Evolutionary conservation across 2,113 vertebrate species (phyloP).

Genomic region (Rousettus leschenaultii): DNA sequence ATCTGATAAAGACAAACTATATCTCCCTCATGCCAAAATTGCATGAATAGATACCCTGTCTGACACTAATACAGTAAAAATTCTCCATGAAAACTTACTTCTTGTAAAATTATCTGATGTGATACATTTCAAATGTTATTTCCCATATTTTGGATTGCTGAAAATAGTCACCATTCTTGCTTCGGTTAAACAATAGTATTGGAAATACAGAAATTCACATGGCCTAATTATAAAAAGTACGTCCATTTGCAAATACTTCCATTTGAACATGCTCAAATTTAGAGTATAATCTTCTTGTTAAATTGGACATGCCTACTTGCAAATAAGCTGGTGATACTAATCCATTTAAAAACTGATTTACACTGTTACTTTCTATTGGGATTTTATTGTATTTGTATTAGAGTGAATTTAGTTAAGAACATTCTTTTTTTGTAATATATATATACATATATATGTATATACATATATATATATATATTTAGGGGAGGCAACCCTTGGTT

Average conservation of each 20-base stretch:
- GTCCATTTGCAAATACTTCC: neutral
- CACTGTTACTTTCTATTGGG: neutral
- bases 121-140: slow-evolving; percentile 7
- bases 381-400: slow-evolving; percentile 19
- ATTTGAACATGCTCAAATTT: neutral
- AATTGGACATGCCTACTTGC: slow-evolving; percentile 38
- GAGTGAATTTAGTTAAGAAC: neutral
- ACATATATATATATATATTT: too few species aligned
- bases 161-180: neutral
- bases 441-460: too few species aligned
- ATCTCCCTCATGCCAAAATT: slow-evolving; percentile 42
- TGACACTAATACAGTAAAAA: slow-evolving; percentile 32
- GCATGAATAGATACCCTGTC: neutral
- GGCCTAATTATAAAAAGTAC: neutral
- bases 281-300: neutral
- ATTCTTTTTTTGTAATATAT: neutral
- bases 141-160: neutral
- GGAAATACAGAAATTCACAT: neutral
- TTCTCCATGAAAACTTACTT: neutral
- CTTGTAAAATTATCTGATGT: neutral
- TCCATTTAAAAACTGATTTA: slow-evolving; percentile 16
- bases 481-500: too few species aligned
- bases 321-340: neutral
- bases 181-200: slow-evolving; percentile 7
- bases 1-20: slow-evolving; percentile 39